phyloP scores from a whole-genome alignment of 2,888 invertebrate species.

The Troglohyphantes excavatus region DNA sequence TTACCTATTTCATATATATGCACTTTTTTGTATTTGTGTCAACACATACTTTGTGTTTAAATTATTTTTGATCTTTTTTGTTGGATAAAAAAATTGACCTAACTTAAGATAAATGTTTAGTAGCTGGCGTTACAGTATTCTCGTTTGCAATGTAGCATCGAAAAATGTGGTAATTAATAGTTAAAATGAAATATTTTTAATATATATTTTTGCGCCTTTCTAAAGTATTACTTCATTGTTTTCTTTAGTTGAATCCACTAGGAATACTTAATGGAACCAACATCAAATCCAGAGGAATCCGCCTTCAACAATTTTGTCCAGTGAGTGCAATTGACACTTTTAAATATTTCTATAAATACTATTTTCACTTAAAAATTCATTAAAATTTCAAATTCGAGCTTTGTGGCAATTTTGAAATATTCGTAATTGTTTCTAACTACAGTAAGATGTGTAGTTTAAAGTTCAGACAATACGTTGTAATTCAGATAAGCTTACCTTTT shows the following conservation, averaged over 20 bases:
- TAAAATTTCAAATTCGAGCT: too few species aligned
- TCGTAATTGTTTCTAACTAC: too few species aligned
- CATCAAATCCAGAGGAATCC: conserved; percentile 59
- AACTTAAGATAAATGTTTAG: background rate
- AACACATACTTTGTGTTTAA: background rate
- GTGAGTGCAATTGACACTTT: conserved; percentile 24
- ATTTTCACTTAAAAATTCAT: background rate
- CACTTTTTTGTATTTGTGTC: background rate
- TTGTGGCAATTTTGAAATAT: too few species aligned
- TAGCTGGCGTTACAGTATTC: too few species aligned
- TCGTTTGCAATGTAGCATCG: too few species aligned
- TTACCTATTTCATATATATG: background rate
- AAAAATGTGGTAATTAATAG: too few species aligned
- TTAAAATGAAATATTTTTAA: too few species aligned
- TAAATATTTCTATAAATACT: background rate
- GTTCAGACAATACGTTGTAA: too few species aligned
- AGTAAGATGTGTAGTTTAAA: too few species aligned
- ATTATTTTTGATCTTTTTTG: background rate
- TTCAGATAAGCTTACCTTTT: too few species aligned
- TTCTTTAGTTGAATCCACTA: conserved; percentile 46
- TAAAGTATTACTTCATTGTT: too few species aligned
- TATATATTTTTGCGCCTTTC: too few species aligned
- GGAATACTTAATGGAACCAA: conserved; percentile 55
- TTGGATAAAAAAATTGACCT: background rate
- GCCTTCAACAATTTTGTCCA: conserved; percentile 63